Evolutionary conservation across 1,140 invertebrate genomes (phyloP), one percentile per base, ranked within the genome.

Genomic region (Bombus pascuorum): DNA sequence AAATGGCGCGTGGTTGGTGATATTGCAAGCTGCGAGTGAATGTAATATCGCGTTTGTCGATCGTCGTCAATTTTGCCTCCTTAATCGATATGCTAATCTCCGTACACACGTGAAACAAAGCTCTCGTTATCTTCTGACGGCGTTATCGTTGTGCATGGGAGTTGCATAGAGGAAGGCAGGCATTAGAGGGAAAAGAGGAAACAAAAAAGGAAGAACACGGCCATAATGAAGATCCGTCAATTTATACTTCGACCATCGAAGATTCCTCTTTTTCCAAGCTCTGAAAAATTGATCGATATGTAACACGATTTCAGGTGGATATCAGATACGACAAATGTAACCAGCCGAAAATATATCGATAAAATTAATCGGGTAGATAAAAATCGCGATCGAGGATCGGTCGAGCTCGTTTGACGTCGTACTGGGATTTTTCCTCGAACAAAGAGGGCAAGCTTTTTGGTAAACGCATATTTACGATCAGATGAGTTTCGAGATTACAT

Each of bases 21-120:
- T 84, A 53, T 42, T 68, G 44, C n/a, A 59, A 44, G 75, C 65
- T 71, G 32, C 25, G 53, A 15, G 39, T 13, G 74, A 32, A 28
- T 79, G 22, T 71, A 72, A 86, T 82, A 53, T 37, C 25, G 39
- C 62, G 59, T 71, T 53, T 84, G 57, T 37, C 57, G 65, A 73
- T 78, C 65, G 81, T 28, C 57, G 70, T 70, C 74, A 66, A 86
- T 76, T 70, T 85, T 37, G 37, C 42, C 42, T 42, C 59, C 28
- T 83, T 42, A 79, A 89, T 86, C 66, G n/a, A 15, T 53, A 76
- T 32, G 66, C 59, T 89, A 89, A 89, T 89, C 88, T 80, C 34
- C 70, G 28, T 8, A 62, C 37, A 22, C 47, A 44, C 18, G 53
- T 28, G 53, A 25, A 32, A 81, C 87, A 66, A 89, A 88, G 75